Percentiles rank a stretch among this genome's conserved stretches.
phyloP scores from a whole-genome alignment of 1,140 invertebrate genomes.

The Brachionus calyciflorus region DNA sequence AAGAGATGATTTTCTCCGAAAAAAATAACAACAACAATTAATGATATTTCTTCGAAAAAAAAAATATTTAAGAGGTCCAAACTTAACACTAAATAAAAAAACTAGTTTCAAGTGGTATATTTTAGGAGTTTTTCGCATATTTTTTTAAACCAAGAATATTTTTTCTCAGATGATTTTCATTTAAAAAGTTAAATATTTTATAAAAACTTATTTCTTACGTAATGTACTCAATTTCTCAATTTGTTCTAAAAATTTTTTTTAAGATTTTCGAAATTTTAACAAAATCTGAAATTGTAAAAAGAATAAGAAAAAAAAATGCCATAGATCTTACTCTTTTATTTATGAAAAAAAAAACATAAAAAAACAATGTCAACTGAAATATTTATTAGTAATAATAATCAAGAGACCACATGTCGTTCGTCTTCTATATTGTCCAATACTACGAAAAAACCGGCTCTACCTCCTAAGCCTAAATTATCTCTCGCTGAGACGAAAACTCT shows the following conservation, averaged over 20 bases:
- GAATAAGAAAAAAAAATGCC: constrained; percentile 1
- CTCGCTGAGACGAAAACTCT: neutral
- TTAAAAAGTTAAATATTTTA: no score
- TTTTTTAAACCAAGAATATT: no score
- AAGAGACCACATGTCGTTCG: constrained; percentile 23
- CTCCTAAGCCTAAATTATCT: constrained; percentile 24
- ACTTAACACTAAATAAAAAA: neutral
- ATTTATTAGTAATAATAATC: neutral
- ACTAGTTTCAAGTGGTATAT: no score
- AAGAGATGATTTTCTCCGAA: constrained; percentile 6
- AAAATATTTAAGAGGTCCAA: neutral
- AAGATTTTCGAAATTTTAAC: no score
- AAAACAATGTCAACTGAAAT: constrained; percentile 24
- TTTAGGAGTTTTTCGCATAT: no score
- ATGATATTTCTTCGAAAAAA: constrained; percentile 17
- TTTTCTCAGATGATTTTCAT: no score
- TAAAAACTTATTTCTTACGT: no score
- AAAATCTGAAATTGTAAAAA: neutral
- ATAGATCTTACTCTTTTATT: no score
- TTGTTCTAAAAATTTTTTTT: no score
- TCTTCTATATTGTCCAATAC: neutral
- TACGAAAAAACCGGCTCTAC: constrained; percentile 29
- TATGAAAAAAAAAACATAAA: constrained; percentile 14
- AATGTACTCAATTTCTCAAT: no score
- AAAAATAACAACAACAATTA: constrained; percentile 11